Conservation (phyloP, 2,888 invertebrate genomes). For the Muscina levida region DNA sequence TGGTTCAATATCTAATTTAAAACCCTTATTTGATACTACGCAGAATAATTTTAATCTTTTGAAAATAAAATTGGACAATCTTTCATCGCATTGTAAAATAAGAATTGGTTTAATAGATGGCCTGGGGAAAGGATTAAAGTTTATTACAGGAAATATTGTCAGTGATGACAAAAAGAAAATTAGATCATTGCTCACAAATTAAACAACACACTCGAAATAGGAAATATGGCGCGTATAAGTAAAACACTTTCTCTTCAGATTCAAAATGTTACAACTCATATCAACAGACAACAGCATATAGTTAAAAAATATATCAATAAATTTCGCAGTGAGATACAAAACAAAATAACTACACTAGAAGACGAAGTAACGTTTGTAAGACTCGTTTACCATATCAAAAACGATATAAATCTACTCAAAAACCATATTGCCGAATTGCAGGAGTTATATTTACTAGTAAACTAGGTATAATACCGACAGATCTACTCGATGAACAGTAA, state of each 20-base stretch:
- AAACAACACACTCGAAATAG: too few species aligned
- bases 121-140: slow-evolving; percentile 35
- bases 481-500: too few species aligned
- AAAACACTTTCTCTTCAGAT: slow-evolving; percentile 20
- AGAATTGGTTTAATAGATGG: slow-evolving; percentile 32
- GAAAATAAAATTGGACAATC: slow-evolving; percentile 12
- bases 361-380: slow-evolving; percentile 43
- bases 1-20: slow-evolving; percentile 10
- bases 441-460: slow-evolving; percentile 30
- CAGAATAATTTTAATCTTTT: slow-evolving; percentile 6
- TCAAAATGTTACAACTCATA: slow-evolving; percentile 14
- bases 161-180: slow-evolving; percentile 44
- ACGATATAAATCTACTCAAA: slow-evolving; percentile 26
- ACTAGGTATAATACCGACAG: too few species aligned
- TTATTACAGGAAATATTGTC: slow-evolving; percentile 38
- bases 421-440: slow-evolving; percentile 23
- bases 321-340: slow-evolving; percentile 29
- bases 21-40: slow-evolving; percentile 1
- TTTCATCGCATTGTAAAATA: slow-evolving; percentile 26
- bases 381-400: slow-evolving; percentile 37
- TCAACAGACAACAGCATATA: slow-evolving; percentile 18
- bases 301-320: slow-evolving; percentile 26
- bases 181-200: not conserved
- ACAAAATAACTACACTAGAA: slow-evolving; percentile 42
- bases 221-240: slow-evolving; percentile 14